Evolutionary conservation across 1,140 invertebrate species (phyloP).

Genomic region (Dreissena rostriformis): DNA sequence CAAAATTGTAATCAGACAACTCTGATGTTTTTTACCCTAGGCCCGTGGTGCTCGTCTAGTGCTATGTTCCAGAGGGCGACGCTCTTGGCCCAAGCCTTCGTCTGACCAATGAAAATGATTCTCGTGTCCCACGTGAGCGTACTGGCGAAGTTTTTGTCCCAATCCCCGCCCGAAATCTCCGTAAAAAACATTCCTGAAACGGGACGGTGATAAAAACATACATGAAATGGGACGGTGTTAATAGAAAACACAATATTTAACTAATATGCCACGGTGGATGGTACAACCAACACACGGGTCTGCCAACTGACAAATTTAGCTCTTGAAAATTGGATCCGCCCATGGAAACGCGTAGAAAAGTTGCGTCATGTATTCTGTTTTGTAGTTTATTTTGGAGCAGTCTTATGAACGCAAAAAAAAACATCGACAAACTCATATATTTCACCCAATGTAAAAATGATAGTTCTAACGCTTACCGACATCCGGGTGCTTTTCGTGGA

Average conservation of each 20-base stretch:
- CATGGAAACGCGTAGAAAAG: neutral
- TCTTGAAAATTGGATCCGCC: neutral
- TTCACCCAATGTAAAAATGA: neutral
- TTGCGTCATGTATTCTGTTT: neutral
- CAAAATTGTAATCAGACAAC: no score
- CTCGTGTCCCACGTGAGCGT: constrained; percentile 56
- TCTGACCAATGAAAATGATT: constrained; percentile 64
- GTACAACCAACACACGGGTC: neutral
- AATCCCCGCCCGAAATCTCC: constrained; percentile 62
- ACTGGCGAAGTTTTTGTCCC: constrained; percentile 52
- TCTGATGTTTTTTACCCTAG: no score
- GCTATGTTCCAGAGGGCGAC: constrained; percentile 65
- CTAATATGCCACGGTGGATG: neutral
- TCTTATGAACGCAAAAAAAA: neutral
- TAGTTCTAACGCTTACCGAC: constrained; percentile 55
- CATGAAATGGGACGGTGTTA: neutral
- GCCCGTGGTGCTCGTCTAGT: no score
- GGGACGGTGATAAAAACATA: neutral
- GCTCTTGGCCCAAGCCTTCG: constrained; percentile 58
- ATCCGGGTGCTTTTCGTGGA: constrained; percentile 59
- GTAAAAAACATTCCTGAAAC: constrained; percentile 61
- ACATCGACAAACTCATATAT: neutral
- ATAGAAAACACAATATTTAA: neutral
- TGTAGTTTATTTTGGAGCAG: neutral
- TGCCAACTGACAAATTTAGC: neutral